phyloP scores from a whole-genome alignment of 2,888 invertebrate genomes.

The Geophilus truncorum region DNA sequence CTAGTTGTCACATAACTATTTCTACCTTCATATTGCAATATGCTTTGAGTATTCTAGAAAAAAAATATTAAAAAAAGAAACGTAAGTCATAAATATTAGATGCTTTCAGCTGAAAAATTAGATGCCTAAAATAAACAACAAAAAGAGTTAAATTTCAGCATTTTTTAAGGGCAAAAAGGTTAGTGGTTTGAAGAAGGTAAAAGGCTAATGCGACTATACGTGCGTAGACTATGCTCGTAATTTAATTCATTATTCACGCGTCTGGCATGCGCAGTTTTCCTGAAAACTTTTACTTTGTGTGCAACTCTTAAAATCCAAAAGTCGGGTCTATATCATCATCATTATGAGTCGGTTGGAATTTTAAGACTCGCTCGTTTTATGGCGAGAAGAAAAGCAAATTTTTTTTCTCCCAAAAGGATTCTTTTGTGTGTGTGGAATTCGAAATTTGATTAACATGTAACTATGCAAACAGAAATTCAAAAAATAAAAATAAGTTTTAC shows the following conservation, averaged over 20 bases:
- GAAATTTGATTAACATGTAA: background rate
- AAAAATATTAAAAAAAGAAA: background rate
- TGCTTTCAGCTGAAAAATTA: constrained; percentile 5
- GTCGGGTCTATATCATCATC: constrained; percentile 6
- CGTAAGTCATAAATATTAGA: background rate
- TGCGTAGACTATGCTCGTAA: background rate
- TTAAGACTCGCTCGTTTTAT: background rate
- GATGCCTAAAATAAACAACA: background rate
- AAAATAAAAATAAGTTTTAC: too few species aligned
- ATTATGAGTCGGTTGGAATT: background rate
- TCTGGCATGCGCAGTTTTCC: background rate
- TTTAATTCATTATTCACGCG: constrained; percentile 4
- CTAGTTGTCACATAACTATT: constrained; percentile 10
- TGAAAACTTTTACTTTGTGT: constrained; percentile 4
- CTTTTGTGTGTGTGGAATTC: background rate
- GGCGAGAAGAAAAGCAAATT: background rate
- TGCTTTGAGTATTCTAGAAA: background rate
- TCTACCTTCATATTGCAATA: background rate
- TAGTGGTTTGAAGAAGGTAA: background rate
- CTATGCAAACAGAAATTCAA: background rate
- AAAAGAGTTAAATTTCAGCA: background rate
- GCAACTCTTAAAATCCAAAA: constrained; percentile 3
- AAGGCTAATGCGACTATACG: background rate
- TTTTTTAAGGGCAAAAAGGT: background rate
- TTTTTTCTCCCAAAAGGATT: background rate